Conservation (phyloP, 2,888 invertebrate species). For the Drosophila subsilvestris region DNA sequence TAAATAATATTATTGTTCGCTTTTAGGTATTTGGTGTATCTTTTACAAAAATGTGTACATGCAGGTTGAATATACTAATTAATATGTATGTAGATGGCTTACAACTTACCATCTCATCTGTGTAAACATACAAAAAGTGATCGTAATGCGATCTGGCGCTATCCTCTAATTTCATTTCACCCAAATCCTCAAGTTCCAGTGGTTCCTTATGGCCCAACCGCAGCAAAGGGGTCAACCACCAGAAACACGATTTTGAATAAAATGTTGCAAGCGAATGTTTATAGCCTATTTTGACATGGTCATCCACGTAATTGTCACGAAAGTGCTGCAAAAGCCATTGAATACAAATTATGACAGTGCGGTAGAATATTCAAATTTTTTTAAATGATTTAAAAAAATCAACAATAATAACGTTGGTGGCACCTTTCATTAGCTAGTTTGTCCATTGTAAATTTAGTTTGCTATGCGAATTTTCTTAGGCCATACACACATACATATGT, state of each 20-base stretch:
- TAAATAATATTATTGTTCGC: not conserved
- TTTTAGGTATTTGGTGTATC: not conserved
- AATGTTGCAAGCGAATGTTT: constrained; percentile 85
- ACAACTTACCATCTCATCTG: constrained; percentile 84
- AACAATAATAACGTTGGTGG: too few relatives aligned
- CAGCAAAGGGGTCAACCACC: constrained; percentile 90
- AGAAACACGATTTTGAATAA: constrained; percentile 90
- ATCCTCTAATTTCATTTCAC: constrained; percentile 88
- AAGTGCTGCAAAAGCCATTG: constrained; percentile 68
- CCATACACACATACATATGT: too few relatives aligned
- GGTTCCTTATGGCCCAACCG: constrained; percentile 88
- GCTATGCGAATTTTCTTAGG: too few relatives aligned
- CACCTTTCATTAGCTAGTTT: too few relatives aligned
- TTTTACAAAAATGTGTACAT: too few relatives aligned
- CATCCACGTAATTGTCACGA: constrained; percentile 75
- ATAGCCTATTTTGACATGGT: constrained; percentile 83
- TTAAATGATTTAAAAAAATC: not conserved
- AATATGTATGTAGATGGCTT: too few relatives aligned
- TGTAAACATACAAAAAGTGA: constrained; percentile 86
- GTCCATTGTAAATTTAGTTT: too few relatives aligned
- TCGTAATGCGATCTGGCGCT: constrained; percentile 86
- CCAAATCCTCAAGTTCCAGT: constrained; percentile 89
- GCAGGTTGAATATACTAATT: too few relatives aligned
- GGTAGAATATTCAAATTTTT: not conserved
- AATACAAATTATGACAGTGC: too few relatives aligned